Base-by-base conservation (phyloP, 2,888 invertebrate genomes). In the Philaethria dido region DNA sequence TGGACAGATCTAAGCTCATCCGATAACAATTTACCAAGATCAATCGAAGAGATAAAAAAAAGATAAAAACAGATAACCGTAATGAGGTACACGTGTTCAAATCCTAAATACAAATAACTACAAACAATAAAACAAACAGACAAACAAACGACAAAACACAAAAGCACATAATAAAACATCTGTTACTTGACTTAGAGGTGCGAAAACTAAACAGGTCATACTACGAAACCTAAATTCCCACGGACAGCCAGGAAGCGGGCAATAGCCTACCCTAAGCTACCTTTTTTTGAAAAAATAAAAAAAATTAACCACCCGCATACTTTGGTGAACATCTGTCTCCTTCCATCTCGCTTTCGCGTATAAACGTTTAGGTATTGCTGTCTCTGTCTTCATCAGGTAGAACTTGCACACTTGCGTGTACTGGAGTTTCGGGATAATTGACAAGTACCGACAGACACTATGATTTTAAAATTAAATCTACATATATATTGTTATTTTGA, bases 261-360 rank as follows among this genome's bases (percentile, higher is more conserved):
- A 52, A 66, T 68, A 70, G 72, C 72, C 71, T 74, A 73, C 74
- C 76, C 79, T 77, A 75, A 74, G 74, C 76, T 75, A 77, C 76
- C 78, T 76, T 73, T 71, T 74, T 74, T 73, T 74, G 68, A 61
- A 73, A 73, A 71, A 72, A 72, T 74, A 85, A 82, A 78, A 75
- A 85, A 83, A 78, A 87, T 83, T 82, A 80, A 77, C 74, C 81
- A 80, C 90, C 87, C 88, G 87, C 90, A 89, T 87, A 81, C 77
- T 84, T 83, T 83, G 77, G 80, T 83, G 85, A 89, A 88, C 90
- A 89, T 89, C 89, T 89, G 89, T 87, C 90, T 76, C 70, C 61
- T 69, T 73, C 68, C 68, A 73, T 72, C 62, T 78, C 81, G 60
- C 74, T 75, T 36, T 82, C 76, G 45, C 45, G 45, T 75, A 6